Evolutionary conservation across 2,113 vertebrate genomes (phyloP).

Genomic region (Polyodon spathula): DNA sequence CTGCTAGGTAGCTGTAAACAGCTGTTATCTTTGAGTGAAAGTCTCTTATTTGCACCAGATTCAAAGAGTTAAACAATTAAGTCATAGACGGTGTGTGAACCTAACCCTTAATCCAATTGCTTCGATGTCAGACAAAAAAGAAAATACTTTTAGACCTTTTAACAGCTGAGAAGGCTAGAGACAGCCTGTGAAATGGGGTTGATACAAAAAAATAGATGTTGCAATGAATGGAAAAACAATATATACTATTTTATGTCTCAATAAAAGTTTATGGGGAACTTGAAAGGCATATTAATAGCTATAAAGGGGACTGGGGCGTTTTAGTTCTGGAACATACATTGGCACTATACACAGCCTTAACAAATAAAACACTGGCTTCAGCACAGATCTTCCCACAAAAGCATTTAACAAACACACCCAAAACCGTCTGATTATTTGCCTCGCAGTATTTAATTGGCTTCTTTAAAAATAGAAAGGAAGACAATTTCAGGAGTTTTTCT

Average conservation of each 20-base stretch:
- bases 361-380: conserved; percentile 26
- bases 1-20: too few species aligned
- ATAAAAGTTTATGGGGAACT: conserved; percentile 46
- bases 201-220: conserved; percentile 30
- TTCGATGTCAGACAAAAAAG: too few species aligned
- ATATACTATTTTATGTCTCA: conserved; percentile 40
- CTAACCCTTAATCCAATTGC: too few species aligned
- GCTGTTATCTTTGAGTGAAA: too few species aligned
- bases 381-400: conserved; percentile 12
- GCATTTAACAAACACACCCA: conserved; percentile 17
- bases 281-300: conserved; percentile 39
- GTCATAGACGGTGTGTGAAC: too few species aligned
- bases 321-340: conserved; percentile 16
- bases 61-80: too few species aligned
- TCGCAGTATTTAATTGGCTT: too few species aligned
- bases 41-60: too few species aligned
- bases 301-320: conserved; percentile 31
- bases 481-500: too few species aligned
- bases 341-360: conserved; percentile 23
- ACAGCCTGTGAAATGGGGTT: conserved; percentile 33
- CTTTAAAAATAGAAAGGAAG: too few species aligned
- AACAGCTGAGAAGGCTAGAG: not conserved
- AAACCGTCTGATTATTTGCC: not conserved
- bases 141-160: too few species aligned
- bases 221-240: conserved; percentile 42